Evolutionary conservation across 1,140 invertebrate genomes (phyloP).

Genomic region (Penaeus indicus): DNA sequence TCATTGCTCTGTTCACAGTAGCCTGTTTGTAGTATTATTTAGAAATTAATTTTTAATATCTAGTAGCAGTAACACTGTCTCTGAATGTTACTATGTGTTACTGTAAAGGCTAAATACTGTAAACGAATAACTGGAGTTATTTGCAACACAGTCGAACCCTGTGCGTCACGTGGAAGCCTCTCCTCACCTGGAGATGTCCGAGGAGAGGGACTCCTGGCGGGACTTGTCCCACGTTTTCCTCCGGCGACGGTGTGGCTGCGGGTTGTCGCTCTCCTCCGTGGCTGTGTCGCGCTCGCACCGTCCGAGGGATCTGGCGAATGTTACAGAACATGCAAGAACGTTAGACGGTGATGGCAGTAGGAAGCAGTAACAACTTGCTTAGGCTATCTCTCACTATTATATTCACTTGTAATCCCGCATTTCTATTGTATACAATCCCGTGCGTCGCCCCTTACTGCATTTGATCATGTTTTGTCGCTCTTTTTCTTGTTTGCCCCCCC

Average conservation of each 20-base stretch:
- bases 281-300: slow-evolving; percentile 44
- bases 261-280: slow-evolving; percentile 57
- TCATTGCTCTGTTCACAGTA: background rate
- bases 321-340: background rate
- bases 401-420: too few relatives aligned
- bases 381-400: too few relatives aligned
- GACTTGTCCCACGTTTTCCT: slow-evolving; percentile 62
- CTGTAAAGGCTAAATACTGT: too few relatives aligned
- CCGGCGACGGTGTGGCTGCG: slow-evolving; percentile 36
- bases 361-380: background rate
- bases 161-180: too few relatives aligned
- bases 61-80: background rate
- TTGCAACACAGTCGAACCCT: too few relatives aligned
- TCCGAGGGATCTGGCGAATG: slow-evolving; percentile 38
- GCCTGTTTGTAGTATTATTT: background rate
- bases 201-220: slow-evolving; percentile 58
- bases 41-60: too few relatives aligned
- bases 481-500: too few relatives aligned
- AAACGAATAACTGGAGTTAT: too few relatives aligned
- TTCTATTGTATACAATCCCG: too few relatives aligned
- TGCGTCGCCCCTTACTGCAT: too few relatives aligned
- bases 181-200: slow-evolving; percentile 52
- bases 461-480: too few relatives aligned
- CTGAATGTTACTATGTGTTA: background rate
- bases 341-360: background rate